Percentiles rank a stretch among this genome's conserved stretches.
Evolutionary conservation across 92 coral and sea anemone genomes (phyloP).

Genomic region (Zoanthus sansibaricus): DNA sequence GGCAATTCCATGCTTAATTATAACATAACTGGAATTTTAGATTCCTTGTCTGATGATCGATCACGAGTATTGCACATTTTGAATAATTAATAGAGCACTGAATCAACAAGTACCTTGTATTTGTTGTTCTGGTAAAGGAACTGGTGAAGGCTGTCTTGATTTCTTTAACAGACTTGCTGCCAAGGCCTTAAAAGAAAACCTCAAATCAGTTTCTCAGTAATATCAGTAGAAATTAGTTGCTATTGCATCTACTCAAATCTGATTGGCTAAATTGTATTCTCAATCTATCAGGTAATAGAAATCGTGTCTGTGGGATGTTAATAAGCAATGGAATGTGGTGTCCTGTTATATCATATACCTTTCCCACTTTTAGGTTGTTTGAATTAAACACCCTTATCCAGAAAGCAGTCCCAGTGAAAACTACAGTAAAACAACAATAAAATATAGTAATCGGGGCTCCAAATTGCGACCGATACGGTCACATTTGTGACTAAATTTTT

Average conservation of each 20-base stretch:
- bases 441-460: too few species aligned
- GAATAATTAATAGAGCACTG: background rate
- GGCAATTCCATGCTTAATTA: constrained; percentile 4
- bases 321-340: background rate
- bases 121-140: background rate
- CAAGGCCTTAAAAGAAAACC: background rate
- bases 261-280: background rate
- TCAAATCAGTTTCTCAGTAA: background rate
- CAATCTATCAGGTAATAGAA: too few species aligned
- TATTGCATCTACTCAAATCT: background rate
- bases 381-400: too few species aligned
- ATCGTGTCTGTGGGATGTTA: too few species aligned
- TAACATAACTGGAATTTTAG: constrained; percentile 2
- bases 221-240: background rate
- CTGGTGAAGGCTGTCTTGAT: background rate
- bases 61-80: background rate
- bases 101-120: background rate
- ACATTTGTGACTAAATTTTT: too few species aligned
- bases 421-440: too few species aligned
- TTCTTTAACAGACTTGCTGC: background rate
- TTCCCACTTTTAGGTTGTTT: background rate
- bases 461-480: too few species aligned
- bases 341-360: background rate
- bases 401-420: too few species aligned
- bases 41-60: background rate